Percentiles rank a stretch among this genome's conserved stretches.
These are phyloP conservation scores for Aphyosemion australe DNA, from an alignment of 2,113 vertebrate genomes.

Conservation along the genomic window DNA sequence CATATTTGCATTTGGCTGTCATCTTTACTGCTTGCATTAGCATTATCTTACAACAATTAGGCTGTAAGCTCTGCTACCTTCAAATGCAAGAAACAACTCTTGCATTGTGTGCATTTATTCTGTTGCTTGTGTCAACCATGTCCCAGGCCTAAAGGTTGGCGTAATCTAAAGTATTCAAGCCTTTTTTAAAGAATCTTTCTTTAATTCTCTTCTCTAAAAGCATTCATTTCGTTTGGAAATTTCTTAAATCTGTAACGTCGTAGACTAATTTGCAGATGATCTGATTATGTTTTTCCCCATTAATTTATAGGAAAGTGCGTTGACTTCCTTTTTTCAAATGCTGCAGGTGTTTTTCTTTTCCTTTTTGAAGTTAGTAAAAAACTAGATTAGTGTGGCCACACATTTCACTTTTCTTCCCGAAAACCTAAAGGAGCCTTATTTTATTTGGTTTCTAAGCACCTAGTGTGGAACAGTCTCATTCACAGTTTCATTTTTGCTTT, in stretches of 20 bases:
- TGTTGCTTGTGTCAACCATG: conserved; percentile 47
- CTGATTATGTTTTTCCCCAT: background rate
- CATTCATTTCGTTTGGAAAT: background rate
- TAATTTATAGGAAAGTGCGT: background rate
- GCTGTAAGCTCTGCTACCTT: conserved; percentile 32
- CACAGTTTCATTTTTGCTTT: conserved; percentile 25
- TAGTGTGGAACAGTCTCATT: conserved; percentile 15
- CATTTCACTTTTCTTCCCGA: conserved; percentile 2
- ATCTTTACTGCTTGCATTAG: conserved; percentile 67
- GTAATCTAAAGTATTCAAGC: conserved; percentile 11
- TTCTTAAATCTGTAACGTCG: background rate
- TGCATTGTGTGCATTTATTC: conserved; percentile 47
- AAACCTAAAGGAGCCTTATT: background rate
- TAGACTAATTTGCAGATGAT: background rate
- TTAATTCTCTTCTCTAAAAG: conserved; percentile 11
- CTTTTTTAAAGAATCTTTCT: conserved; percentile 11
- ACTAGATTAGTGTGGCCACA: conserved; percentile 39
- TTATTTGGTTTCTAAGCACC: conserved; percentile 1
- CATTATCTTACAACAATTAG: conserved; percentile 37
- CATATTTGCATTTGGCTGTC: too few species aligned
- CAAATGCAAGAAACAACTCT: conserved; percentile 57
- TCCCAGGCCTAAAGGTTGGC: conserved; percentile 41
- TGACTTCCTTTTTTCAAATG: background rate
- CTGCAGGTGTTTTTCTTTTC: background rate
- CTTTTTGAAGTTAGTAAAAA: background rate